phyloP scores from a whole-genome alignment of 1,140 invertebrate genomes.

The Dreissena polymorpha region DNA sequence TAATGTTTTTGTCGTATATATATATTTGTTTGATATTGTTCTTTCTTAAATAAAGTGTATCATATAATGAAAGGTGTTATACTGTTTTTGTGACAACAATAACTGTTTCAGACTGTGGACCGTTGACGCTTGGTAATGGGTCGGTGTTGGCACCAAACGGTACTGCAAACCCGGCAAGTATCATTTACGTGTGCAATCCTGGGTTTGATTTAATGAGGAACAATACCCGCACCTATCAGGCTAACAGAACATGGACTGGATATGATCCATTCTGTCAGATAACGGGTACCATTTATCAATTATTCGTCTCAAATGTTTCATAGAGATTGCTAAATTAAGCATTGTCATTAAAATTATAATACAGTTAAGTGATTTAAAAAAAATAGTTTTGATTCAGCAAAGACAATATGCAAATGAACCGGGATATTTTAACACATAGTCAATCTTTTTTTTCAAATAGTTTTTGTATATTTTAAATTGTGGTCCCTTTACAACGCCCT shows the following conservation, averaged over 20 bases:
- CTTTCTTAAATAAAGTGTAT: no score
- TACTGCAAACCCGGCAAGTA: background rate
- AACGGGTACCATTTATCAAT: background rate
- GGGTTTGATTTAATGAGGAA: background rate
- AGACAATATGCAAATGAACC: no score
- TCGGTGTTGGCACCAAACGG: background rate
- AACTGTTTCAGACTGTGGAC: background rate
- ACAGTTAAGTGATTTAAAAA: no score
- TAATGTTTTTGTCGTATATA: no score
- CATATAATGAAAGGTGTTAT: no score
- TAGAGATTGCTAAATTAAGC: no score
- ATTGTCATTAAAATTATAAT: no score
- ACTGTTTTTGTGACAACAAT: no score
- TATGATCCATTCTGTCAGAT: background rate
- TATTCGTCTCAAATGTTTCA: background rate
- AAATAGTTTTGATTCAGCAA: no score
- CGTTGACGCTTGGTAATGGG: background rate
- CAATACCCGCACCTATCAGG: background rate
- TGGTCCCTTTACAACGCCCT: background rate
- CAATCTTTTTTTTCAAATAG: background rate
- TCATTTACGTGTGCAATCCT: background rate
- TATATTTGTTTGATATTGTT: no score
- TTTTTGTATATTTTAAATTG: background rate
- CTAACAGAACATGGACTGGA: slow-evolving; percentile 2
- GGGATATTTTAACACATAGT: no score